These are phyloP conservation scores for Elgonia sp. DNA, from an alignment of 2,888 invertebrate species.

Conservation along the genomic window DNA sequence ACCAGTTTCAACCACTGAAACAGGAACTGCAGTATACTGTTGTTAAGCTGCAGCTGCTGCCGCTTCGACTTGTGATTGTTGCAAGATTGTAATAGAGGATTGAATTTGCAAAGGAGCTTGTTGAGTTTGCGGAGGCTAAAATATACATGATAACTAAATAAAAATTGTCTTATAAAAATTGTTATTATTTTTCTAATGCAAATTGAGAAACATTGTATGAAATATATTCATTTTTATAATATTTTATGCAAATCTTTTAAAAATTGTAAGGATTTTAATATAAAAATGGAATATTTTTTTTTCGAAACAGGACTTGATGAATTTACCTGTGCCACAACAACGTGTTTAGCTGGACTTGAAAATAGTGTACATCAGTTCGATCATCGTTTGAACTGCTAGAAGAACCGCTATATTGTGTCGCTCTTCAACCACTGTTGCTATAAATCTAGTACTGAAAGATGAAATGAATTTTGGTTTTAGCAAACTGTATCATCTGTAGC, in stretches of 20 bases:
- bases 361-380: slow-evolving; percentile 89
- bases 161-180: too few species aligned
- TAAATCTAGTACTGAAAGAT: slow-evolving; percentile 93
- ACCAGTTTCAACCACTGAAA: slow-evolving; percentile 96
- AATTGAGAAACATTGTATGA: too few species aligned
- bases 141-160: neutral
- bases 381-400: slow-evolving; percentile 87
- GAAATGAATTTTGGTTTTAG: too few species aligned
- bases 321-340: slow-evolving; percentile 89
- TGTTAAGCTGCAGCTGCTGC: slow-evolving; percentile 92
- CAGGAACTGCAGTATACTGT: slow-evolving; percentile 94
- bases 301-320: neutral
- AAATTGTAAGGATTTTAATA: too few species aligned
- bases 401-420: slow-evolving; percentile 89
- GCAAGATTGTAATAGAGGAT: slow-evolving; percentile 91
- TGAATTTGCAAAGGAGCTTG: slow-evolving; percentile 92
- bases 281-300: too few species aligned
- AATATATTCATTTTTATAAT: too few species aligned
- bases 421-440: slow-evolving; percentile 89
- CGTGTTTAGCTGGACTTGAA: slow-evolving; percentile 92
- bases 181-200: too few species aligned
- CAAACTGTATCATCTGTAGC: too few species aligned
- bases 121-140: slow-evolving; percentile 88
- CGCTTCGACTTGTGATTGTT: slow-evolving; percentile 90
- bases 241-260: too few species aligned